These are phyloP conservation scores for Scaptomyza parva DNA, from an alignment of 2,888 invertebrate species.

Conservation along the genomic window DNA sequence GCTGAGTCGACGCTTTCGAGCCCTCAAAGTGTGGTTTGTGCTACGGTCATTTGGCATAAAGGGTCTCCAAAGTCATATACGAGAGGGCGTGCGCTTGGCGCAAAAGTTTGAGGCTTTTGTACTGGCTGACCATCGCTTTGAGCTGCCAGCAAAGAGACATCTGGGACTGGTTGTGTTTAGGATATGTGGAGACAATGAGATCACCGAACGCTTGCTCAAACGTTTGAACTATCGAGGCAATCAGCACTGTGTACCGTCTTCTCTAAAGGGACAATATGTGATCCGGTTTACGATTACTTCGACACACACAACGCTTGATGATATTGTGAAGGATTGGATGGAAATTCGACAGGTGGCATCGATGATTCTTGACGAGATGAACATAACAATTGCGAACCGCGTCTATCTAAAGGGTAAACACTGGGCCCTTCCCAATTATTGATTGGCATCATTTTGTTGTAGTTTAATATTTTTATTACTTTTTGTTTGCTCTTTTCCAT, in stretches of 20 bases:
- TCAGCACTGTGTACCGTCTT: constrained; percentile 97
- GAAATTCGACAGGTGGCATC: constrained; percentile 91
- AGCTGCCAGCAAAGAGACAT: constrained; percentile 94
- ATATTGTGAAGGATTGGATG: constrained; percentile 93
- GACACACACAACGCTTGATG: constrained; percentile 91
- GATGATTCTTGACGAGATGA: constrained; percentile 88
- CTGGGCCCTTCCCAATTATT: constrained; percentile 60
- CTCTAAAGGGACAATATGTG: constrained; percentile 94
- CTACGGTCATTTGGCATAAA: constrained; percentile 96
- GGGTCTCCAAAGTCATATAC: constrained; percentile 96
- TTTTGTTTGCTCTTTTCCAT: constrained; percentile 24
- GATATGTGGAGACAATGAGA: constrained; percentile 92
- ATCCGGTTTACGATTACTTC: constrained; percentile 97
- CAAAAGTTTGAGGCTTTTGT: constrained; percentile 96
- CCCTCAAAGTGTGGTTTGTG: constrained; percentile 98
- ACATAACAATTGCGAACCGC: constrained; percentile 86
- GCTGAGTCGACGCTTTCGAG: constrained; percentile 95
- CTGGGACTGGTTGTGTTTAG: constrained; percentile 96
- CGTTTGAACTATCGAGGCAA: constrained; percentile 94
- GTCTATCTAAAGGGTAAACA: constrained; percentile 91
- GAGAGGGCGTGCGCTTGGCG: constrained; percentile 95
- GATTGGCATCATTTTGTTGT: constrained; percentile 10
- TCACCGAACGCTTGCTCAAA: constrained; percentile 95
- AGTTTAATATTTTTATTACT: constrained; percentile 17
- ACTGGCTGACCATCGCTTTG: constrained; percentile 93